Evolutionary conservation across 2,888 invertebrate species (phyloP).

Genomic region (Steinernema carpocapsae): DNA sequence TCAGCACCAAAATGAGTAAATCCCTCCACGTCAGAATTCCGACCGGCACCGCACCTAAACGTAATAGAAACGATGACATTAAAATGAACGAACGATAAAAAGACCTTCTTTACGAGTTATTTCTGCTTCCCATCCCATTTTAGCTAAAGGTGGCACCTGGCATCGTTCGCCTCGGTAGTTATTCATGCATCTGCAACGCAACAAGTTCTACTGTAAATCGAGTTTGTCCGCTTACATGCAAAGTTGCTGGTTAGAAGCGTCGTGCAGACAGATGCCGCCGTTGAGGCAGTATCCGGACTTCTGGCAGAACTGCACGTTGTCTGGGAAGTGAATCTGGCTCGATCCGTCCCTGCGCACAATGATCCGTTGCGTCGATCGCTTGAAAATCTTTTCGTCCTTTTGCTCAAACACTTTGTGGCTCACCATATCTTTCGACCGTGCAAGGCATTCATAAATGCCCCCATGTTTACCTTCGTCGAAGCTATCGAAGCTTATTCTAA

Average conservation of each 20-base stretch:
- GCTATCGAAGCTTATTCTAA: not conserved
- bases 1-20: not conserved
- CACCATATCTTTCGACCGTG: not conserved
- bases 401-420: not conserved
- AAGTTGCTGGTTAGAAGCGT: not conserved
- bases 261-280: not conserved
- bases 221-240: not conserved
- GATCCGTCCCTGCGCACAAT: not conserved
- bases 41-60: not conserved
- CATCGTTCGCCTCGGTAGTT: slow-evolving; percentile 7
- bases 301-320: not conserved
- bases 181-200: not conserved
- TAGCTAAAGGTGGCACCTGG: slow-evolving; percentile 17
- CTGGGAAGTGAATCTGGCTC: not conserved
- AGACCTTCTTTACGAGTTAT: not conserved
- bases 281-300: slow-evolving; percentile 17
- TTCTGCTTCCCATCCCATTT: not conserved
- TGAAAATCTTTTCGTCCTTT: not conserved
- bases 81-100: no score
- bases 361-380: slow-evolving; percentile 18
- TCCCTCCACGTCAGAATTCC: slow-evolving; percentile 3
- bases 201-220: not conserved
- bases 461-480: slow-evolving; percentile 21
- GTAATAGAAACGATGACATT: not conserved
- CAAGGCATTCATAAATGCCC: slow-evolving; percentile 15